These are phyloP conservation scores for Picathartes gymnocephalus DNA, from an alignment of 2,113 vertebrate species.

Conservation along the genomic window DNA sequence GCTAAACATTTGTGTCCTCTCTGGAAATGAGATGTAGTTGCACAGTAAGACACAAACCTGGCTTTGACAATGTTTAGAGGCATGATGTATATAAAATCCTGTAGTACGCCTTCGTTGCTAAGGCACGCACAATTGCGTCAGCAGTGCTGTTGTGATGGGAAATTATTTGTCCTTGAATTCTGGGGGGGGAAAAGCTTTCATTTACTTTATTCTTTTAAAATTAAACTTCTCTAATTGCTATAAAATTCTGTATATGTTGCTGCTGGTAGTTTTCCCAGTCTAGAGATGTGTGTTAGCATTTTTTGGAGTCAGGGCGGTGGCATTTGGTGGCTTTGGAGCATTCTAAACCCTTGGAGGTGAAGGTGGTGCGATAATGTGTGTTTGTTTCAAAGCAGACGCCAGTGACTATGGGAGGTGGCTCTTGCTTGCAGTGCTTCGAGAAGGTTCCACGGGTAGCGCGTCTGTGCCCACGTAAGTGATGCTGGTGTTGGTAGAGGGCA, in stretches of 20 bases:
- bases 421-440: not conserved
- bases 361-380: not conserved
- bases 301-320: not conserved
- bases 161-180: constrained; percentile 26
- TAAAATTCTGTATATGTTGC: accelerated
- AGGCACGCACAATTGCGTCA: not conserved
- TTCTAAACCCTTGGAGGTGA: not conserved
- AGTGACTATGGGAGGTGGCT: not conserved
- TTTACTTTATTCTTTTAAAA: not conserved
- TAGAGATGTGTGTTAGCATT: accelerated
- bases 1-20: constrained; percentile 12
- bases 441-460: not conserved
- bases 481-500: constrained; percentile 7
- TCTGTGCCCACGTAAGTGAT: not conserved
- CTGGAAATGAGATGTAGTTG: not conserved
- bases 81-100: constrained; percentile 33
- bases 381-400: not conserved
- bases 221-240: not conserved
- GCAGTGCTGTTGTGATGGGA: not conserved
- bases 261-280: not conserved
- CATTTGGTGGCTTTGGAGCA: not conserved
- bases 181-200: not conserved
- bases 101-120: constrained; percentile 54
- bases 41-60: not conserved
- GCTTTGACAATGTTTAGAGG: constrained; percentile 14